Evolutionary conservation across 2,797 vertebrate genomes (phyloP).

Genomic region (Phrynocephalus forsythii): DNA sequence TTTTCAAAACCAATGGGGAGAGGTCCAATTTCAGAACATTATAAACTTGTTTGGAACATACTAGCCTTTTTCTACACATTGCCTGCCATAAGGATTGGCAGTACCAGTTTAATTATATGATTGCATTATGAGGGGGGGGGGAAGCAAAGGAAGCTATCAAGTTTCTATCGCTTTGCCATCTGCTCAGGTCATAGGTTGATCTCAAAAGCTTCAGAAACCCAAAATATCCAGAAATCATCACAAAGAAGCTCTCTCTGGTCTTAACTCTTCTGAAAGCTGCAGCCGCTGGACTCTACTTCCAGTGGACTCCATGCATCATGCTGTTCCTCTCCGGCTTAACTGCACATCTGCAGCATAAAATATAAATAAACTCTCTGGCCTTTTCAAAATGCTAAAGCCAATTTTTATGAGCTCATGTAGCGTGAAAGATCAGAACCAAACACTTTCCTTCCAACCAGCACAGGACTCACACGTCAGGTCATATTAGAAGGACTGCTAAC

Average conservation of each 20-base stretch:
- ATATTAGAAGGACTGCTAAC: constrained; percentile 25
- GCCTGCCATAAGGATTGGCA: background rate
- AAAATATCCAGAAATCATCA: background rate
- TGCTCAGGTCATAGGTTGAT: constrained; percentile 7
- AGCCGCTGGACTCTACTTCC: constrained; percentile 2
- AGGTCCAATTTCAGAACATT: too few relatives aligned
- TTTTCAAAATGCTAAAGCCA: constrained; percentile 21
- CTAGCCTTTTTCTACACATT: background rate
- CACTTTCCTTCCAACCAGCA: constrained; percentile 29
- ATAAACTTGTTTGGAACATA: background rate
- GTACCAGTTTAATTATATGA: background rate
- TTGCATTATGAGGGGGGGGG: background rate
- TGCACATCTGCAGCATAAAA: constrained; percentile 41
- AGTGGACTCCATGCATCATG: background rate
- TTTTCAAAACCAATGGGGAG: too few relatives aligned
- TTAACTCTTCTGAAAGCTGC: background rate
- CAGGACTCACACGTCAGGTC: constrained; percentile 38
- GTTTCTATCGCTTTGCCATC: background rate
- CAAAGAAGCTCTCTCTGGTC: constrained; percentile 1
- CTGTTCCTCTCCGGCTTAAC: constrained; percentile 28
- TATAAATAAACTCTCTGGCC: constrained; percentile 28
- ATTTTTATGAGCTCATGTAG: constrained; percentile 46
- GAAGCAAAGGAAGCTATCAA: background rate
- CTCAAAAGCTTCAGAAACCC: constrained; percentile 18
- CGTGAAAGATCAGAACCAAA: constrained; percentile 45